Evolutionary conservation across 2,797 vertebrate species (phyloP), one percentile per base, ranked within the genome.

Genomic region (Pseudomugil gertrudae): DNA sequence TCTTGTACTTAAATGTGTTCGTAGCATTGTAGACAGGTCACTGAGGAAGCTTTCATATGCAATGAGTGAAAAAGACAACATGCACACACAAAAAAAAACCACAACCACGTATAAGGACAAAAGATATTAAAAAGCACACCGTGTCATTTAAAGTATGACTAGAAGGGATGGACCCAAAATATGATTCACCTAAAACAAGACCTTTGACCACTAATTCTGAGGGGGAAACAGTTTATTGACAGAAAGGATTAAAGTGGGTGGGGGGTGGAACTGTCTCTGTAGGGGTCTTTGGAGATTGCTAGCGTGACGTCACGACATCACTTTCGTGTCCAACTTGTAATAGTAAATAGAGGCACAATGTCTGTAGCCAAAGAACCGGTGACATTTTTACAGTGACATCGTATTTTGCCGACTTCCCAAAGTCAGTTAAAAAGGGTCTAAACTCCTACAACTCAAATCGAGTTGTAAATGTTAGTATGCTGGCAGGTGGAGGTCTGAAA

Each of bases 1-100:
- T 78, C 82, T 75, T 84, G 77, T 76, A 78, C 66, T 81, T 80
- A 57, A 79, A 87, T 80, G 81, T 83, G 74, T 81, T 63, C 72
- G 48, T 57, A 63, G 59, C 43, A 24, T 70, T 81, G 73, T 75
- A 82, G 71, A 80, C 70, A 75, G 63, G 74, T 84, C 79, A 86
- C 78, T 81, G 76, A 33, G 40, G 43, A 74, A 63, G 67, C 58
- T 56, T 55, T 62, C 43, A 63, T 71, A 66, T 58, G 66, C 54
- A 65, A 51, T 26, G 75, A 74, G 60, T 74, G 69, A 81, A 54
- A 82, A 74, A 23, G 26, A 6, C 1, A 35, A n/a, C 65, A 63
- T 45, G 40, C 30, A 63, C 27, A 24, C 3, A n/a, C n/a, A n/a
- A 52, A 68, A 33, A 7, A 6, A 52, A 66, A 30, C 5, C 17